phyloP scores from a whole-genome alignment of 2,113 vertebrate genomes.

The Channa argus region DNA sequence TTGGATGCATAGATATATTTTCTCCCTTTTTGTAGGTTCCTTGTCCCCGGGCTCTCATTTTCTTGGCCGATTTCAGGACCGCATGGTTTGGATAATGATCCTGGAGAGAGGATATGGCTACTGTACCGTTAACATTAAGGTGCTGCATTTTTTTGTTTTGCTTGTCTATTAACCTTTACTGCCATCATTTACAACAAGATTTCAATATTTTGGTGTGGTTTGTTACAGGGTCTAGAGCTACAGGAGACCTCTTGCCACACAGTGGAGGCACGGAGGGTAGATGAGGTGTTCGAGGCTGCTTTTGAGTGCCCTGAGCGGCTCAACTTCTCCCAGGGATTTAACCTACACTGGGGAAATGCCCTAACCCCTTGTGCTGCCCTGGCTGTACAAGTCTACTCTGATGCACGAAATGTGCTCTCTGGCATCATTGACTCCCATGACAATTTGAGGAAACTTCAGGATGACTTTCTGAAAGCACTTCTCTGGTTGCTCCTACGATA shows the following conservation, averaged over 20 bases:
- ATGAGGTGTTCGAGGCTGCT: slow-evolving; percentile 94
- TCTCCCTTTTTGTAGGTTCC: slow-evolving; percentile 83
- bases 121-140: slow-evolving; percentile 97
- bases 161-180: background rate
- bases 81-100: slow-evolving; percentile 94
- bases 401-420: slow-evolving; percentile 91
- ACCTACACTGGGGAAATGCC: slow-evolving; percentile 92
- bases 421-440: slow-evolving; percentile 96
- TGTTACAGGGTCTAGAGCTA: slow-evolving; percentile 91
- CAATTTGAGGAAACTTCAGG: slow-evolving; percentile 91
- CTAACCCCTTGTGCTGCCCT: slow-evolving; percentile 91
- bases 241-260: slow-evolving; percentile 98
- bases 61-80: slow-evolving; percentile 95
- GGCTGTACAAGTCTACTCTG: slow-evolving; percentile 91
- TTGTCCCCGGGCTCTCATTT: slow-evolving; percentile 94
- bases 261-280: slow-evolving; percentile 93
- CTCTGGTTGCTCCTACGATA: slow-evolving; percentile 92
- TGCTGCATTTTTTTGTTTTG: slow-evolving; percentile 57
- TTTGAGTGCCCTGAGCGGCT: slow-evolving; percentile 87
- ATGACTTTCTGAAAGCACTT: slow-evolving; percentile 93
- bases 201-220: slow-evolving; percentile 12
- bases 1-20: slow-evolving; percentile 18
- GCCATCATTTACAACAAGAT: background rate
- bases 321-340: slow-evolving; percentile 84
- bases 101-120: slow-evolving; percentile 95